Percentiles rank a stretch among this genome's conserved stretches.
These are phyloP conservation scores for Pseudochirops cupreus DNA, from an alignment of 2,797 vertebrate genomes.

Conservation along the genomic window DNA sequence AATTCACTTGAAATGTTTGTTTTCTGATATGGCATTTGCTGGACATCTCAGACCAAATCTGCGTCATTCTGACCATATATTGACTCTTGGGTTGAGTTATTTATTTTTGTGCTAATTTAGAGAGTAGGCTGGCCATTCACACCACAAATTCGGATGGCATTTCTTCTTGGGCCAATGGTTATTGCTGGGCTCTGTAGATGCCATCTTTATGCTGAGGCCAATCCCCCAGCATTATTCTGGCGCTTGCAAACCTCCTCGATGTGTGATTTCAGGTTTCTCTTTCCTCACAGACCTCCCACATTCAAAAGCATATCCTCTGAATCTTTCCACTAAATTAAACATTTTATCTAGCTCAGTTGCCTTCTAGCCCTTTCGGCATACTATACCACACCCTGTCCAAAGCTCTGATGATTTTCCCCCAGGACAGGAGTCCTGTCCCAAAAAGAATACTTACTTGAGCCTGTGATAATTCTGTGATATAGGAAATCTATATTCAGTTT, in stretches of 20 bases:
- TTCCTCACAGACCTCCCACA: background rate
- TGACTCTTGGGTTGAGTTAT: no score
- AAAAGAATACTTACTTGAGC: background rate
- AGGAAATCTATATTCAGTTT: background rate
- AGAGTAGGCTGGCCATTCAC: background rate
- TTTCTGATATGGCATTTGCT: background rate
- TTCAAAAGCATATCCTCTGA: background rate
- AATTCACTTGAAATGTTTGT: background rate
- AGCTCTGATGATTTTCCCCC: background rate
- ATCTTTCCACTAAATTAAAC: slow-evolving; percentile 15
- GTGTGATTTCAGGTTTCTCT: background rate
- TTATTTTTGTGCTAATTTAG: background rate
- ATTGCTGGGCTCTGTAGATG: background rate
- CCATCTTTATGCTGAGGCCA: background rate
- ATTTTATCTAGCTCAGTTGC: background rate
- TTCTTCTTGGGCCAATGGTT: background rate
- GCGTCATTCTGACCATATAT: no score
- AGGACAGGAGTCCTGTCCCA: background rate
- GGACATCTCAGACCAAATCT: no score
- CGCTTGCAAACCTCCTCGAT: background rate
- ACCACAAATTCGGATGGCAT: background rate
- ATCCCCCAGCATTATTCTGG: background rate
- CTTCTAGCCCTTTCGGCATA: background rate
- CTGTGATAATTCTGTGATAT: background rate
- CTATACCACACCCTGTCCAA: background rate